Evolutionary conservation across 2,797 vertebrate species (phyloP).

Genomic region (Danio tinwini): DNA sequence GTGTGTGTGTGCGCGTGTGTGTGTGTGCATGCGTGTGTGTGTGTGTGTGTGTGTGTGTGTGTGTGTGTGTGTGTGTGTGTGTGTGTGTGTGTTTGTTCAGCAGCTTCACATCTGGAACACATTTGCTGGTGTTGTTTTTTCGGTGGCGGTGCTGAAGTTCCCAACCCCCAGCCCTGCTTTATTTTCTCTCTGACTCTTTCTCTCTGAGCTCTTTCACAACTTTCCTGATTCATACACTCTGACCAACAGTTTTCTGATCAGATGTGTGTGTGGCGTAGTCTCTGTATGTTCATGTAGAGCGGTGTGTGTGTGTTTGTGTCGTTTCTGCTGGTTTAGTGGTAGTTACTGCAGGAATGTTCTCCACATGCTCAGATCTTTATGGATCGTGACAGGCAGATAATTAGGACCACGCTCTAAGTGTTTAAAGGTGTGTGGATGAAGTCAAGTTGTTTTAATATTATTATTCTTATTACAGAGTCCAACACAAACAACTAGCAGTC

Average conservation of each 20-base stretch:
- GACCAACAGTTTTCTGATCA: background rate
- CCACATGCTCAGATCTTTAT: constrained; percentile 54
- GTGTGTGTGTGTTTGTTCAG: background rate
- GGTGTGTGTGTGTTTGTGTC: constrained; percentile 5
- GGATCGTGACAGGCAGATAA: constrained; percentile 71
- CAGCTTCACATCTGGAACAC: constrained; percentile 56
- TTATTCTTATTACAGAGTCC: background rate
- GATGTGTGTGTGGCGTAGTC: too few species aligned
- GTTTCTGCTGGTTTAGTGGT: constrained; percentile 66
- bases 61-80: constrained; percentile 10
- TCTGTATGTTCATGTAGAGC: too few species aligned
- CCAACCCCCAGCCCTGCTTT: constrained; percentile 4
- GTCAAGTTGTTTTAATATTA: constrained; percentile 32
- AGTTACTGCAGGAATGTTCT: constrained; percentile 68
- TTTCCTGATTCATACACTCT: background rate
- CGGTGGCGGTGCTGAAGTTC: constrained; percentile 57
- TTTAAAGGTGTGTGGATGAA: constrained; percentile 29
- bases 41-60: constrained; percentile 24
- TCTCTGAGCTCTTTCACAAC: constrained; percentile 51
- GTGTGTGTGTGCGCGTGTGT: constrained; percentile 29
- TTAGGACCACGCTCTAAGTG: constrained; percentile 69
- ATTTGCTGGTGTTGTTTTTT: constrained; percentile 61
- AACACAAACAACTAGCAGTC: background rate
- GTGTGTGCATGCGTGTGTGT: constrained; percentile 20
- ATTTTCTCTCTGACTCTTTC: constrained; percentile 56